phyloP scores from a whole-genome alignment of 2,888 invertebrate species.

The Ethmia dodecea region DNA sequence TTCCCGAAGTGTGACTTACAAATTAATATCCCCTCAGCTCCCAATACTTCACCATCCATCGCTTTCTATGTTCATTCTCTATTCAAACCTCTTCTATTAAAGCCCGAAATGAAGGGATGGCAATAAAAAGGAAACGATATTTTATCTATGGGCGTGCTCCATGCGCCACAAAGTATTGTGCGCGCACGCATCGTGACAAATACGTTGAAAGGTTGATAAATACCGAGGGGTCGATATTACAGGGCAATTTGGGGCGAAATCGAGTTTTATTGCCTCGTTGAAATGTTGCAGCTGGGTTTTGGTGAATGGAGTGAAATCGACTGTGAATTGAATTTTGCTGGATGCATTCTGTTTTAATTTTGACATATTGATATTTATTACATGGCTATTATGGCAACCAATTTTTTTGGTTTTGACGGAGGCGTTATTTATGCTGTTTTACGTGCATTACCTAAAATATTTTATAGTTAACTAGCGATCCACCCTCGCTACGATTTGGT shows the following conservation, averaged over 20 bases:
- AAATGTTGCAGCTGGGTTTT: constrained; percentile 35
- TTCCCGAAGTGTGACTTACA: constrained; percentile 34
- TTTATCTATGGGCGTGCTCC: constrained; percentile 1
- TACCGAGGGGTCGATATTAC: constrained; percentile 42
- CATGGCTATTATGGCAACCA: no score
- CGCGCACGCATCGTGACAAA: constrained; percentile 33
- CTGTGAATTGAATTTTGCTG: no score
- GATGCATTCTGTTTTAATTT: no score
- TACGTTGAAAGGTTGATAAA: constrained; percentile 38
- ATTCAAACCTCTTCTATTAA: no score
- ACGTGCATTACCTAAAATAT: no score
- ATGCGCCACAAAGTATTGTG: constrained; percentile 5
- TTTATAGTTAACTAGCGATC: no score
- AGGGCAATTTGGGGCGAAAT: constrained; percentile 45
- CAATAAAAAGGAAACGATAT: no score
- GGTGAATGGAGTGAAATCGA: constrained; percentile 27
- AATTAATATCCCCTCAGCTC: constrained; percentile 31
- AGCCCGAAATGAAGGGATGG: no score
- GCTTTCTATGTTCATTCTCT: background rate
- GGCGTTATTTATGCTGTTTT: no score
- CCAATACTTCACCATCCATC: constrained; percentile 10
- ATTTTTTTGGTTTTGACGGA: no score
- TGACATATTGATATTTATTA: no score
- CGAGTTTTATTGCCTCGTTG: constrained; percentile 39
- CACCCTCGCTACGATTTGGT: no score